Base-by-base conservation (phyloP, 2,113 vertebrate species). In the Colinus virginianus region DNA sequence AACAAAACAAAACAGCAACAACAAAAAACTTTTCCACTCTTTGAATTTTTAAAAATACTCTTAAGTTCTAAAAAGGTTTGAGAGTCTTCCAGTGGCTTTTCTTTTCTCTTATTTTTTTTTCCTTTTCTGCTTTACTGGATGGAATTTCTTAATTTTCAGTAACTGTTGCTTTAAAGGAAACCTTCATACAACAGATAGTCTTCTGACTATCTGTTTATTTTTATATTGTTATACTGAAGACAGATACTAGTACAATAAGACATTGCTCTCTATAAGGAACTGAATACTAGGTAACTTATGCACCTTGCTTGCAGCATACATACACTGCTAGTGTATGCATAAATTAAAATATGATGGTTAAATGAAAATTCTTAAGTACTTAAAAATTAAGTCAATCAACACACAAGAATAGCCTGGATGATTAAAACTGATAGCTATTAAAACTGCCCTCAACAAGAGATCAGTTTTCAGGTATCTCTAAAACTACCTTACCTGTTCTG, bases 81-180 rank as follows among this genome's bases (percentile, higher is more conserved):
- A 30, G 84, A 84, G 26, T 66, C 19, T 79, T 88, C 13, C 15
- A 7, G 13, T 48, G 51, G 15, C 4, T 15, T 40, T 53, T 25
- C 6, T 30, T 22, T 1, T 5, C 18, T 13, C 2, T 6, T 74
- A 28, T 9, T 14, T 5, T 2, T 4, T 9, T 40, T 23, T 6
- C 16, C 5, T 32, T 7, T 38, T 1, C 11, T 79, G 5, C 3
- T 25, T 75, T 74, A 66, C 56, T 13, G 62, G 13, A 11, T 74
- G 45, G 69, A 79, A 62, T 51, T 12, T 22, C 12, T 61, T 43
- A 4, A 38, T 49, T 84, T 71, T 62, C 20, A 88, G 2, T 46
- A 68, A 42, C 15, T 56, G 18, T 28, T 45, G 49, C 18, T 45
- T 66, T 45, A 56, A 40, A 45, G 15, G 7, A 62, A 10, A 72